Base-by-base conservation (phyloP, 2,797 vertebrate genomes). In the Thunnus albacares region DNA sequence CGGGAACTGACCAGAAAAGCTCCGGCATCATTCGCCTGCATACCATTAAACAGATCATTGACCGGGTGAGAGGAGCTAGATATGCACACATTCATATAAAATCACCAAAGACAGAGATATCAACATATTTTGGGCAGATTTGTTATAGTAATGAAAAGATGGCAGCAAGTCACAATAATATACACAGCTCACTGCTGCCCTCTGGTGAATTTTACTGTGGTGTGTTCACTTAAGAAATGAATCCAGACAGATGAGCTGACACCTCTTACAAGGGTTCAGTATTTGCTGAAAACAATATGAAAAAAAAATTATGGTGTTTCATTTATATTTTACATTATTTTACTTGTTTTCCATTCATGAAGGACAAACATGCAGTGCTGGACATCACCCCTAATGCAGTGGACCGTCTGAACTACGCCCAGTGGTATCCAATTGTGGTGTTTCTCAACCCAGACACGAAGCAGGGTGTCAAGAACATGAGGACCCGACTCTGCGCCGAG, bases 331-430 rank as follows among this genome's bases (percentile, higher is more conserved):
- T 2, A 47, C 45, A 47, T 71, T 1, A 57, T 56, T n/a, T 38
- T 41, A 0, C 71, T 35, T 70, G 5, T 43, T 53, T 75, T 85
- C 38, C 87, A 26, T 72, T 13, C 67, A 1, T 85, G 15, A 62
- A 99, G 98, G 98, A 99, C 92, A 99, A 99, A 80, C 98, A 99
- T 45, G 98, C 98, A 33, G 96, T 99, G 79, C 91, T 99, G 91
- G 98, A 99, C 86, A 98, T 99, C 83, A 99, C 98, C 47, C 98
- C 98, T n/a, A 99, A 99, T 65, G 98, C 98, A 28, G 98, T 99
- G 89, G 98, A 99, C 91, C 96, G 98, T 49, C 96, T 99, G 79
- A 99, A 99, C 93, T 99, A 99, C 1, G 98, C 98, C 17, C 98
- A 99, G 95, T 99, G 98, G 98, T 99, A 99, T 94, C 98, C 98